These are phyloP conservation scores for Branchellion lobata DNA, from an alignment of 2,888 invertebrate genomes.

Conservation along the genomic window DNA sequence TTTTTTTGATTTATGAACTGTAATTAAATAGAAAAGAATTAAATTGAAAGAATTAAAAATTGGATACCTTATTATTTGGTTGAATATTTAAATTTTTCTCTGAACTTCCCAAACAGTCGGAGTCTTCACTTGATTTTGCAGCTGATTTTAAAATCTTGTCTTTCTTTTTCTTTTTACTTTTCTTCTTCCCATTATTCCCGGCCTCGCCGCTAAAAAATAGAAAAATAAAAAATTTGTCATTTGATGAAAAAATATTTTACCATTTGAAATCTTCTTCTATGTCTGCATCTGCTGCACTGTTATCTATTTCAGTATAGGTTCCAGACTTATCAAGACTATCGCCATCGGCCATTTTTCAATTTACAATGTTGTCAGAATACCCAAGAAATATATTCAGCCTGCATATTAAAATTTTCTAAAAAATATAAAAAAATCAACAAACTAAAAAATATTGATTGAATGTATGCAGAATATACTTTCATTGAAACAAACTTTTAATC, in stretches of 20 bases:
- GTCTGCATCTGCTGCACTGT: constrained; percentile 15
- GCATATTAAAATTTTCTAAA: constrained; percentile 1
- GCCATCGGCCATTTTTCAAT: constrained; percentile 24
- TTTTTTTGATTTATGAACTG: not conserved
- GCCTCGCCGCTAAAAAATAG: constrained; percentile 5
- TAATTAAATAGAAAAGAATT: not conserved
- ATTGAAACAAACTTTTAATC: not conserved
- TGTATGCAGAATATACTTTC: not conserved
- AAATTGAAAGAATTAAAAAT: not conserved
- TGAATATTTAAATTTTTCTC: not conserved
- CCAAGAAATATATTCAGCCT: not conserved
- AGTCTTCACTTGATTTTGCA: not conserved
- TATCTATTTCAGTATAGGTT: constrained; percentile 1
- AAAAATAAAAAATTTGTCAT: not conserved
- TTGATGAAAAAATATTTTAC: too few species aligned
- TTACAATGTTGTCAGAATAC: not conserved
- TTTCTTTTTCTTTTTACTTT: constrained; percentile 30
- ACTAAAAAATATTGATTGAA: not conserved
- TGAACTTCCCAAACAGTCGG: not conserved
- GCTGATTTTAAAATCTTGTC: constrained; percentile 6
- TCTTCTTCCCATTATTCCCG: not conserved
- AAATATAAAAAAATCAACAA: not conserved
- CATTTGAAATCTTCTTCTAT: constrained; percentile 20
- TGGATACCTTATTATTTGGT: not conserved
- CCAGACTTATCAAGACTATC: constrained; percentile 1